phyloP scores from a whole-genome alignment of 2,888 invertebrate species.

The Cheilosia vernalis region DNA sequence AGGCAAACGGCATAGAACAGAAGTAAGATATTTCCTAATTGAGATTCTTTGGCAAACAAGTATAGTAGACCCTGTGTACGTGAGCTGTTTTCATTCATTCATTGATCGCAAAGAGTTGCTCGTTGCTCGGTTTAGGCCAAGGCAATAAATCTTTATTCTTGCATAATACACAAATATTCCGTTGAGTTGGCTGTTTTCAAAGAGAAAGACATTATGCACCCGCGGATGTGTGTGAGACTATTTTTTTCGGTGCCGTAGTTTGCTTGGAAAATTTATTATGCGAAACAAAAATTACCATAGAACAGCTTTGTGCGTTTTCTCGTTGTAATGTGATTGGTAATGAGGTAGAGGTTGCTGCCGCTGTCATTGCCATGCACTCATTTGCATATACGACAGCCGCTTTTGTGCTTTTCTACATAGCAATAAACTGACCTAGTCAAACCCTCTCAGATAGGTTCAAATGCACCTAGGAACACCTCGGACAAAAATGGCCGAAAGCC shows the following conservation, averaged over 20 bases:
- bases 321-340: slow-evolving; percentile 63
- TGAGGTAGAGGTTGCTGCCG: slow-evolving; percentile 66
- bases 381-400: slow-evolving; percentile 55
- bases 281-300: slow-evolving; percentile 53
- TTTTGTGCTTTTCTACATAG: slow-evolving; percentile 11
- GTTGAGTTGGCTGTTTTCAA: slow-evolving; percentile 16
- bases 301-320: slow-evolving; percentile 58
- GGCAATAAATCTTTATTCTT: slow-evolving; percentile 72
- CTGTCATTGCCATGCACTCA: slow-evolving; percentile 64
- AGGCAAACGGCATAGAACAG: slow-evolving; percentile 27
- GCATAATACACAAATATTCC: slow-evolving; percentile 54
- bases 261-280: slow-evolving; percentile 57
- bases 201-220: not conserved
- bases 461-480: too few relatives aligned
- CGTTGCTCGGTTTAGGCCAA: slow-evolving; percentile 56
- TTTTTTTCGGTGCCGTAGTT: slow-evolving; percentile 33
- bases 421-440: too few relatives aligned
- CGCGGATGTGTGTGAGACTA: not conserved
- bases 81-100: slow-evolving; percentile 60
- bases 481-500: not conserved
- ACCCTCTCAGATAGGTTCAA: too few relatives aligned
- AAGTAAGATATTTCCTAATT: slow-evolving; percentile 61
- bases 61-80: slow-evolving; percentile 18
- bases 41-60: slow-evolving; percentile 59
- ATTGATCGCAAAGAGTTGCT: slow-evolving; percentile 50